Evolutionary conservation across 2,113 vertebrate species (phyloP), one percentile per base, ranked within the genome.

Genomic region (Catagonus wagneri): DNA sequence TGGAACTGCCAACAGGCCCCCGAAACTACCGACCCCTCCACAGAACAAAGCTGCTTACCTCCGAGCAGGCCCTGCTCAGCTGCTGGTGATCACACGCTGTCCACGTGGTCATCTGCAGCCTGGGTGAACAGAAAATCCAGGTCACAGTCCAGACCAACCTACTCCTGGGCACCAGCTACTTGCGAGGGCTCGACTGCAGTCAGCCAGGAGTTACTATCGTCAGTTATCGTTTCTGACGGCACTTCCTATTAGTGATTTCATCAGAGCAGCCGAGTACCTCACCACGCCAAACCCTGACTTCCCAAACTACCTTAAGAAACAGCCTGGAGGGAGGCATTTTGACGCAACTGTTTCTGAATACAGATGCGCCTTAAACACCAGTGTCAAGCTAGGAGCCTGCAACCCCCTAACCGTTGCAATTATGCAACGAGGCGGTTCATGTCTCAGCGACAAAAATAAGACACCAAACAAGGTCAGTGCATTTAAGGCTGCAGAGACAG

Each of bases 161-260:
- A 44, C 13, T 10, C 36, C 75, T 16, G 32, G 10, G 7, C 14
- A 54, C 20, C 20, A 7, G 32, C 50, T 61, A 9, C 20, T 2
- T 27, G 23, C 10, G 11, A 52, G 7, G 22, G 12, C n/a, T 78
- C 44, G 94, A 93, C 96, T 87, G 95, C 96, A 58, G n/a, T 98
- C 98, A 98, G 98, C 97, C 90, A 84, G 65, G 54, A 96, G 25
- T 4, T 90, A 39, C 96, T 96, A 98, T 99, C 99, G 98, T 99
- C 99, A 99, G 99, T 99, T 99, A 69, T 99, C 99, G 99, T 98
- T 99, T 99, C 99, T 98, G 99, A 99, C 98, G 99, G 99, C 99
- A 99, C 99, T 99, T 99, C 99, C 99, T 99, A 99, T 98, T 99
- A 96, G 98, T 96, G 96, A 95, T 99, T 98, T 99, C 99, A 99